Evolutionary conservation across 2,888 invertebrate genomes (phyloP).

Genomic region (Crocallis elinguaria): DNA sequence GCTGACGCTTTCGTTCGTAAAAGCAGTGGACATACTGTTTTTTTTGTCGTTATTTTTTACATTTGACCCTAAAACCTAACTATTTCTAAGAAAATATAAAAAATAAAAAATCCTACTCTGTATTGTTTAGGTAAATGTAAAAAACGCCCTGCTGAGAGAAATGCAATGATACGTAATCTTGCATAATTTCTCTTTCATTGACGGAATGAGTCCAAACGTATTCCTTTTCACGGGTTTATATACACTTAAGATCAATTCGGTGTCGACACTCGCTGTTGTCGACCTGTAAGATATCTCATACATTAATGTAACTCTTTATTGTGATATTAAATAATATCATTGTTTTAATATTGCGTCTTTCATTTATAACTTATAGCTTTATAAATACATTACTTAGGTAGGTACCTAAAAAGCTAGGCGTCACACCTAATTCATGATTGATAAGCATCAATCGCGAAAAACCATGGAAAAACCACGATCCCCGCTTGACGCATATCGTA

Average conservation of each 20-base stretch:
- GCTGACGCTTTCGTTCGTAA: no score
- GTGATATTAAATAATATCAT: conserved; percentile 44
- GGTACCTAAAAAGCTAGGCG: no score
- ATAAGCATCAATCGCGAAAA: no score
- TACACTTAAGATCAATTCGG: conserved; percentile 9
- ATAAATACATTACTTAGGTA: no score
- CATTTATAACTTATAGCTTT: neutral
- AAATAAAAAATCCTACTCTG: neutral
- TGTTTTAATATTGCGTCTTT: conserved; percentile 23
- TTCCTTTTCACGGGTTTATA: conserved; percentile 6
- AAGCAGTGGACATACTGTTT: no score
- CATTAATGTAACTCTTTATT: conserved; percentile 35
- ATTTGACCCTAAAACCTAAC: no score
- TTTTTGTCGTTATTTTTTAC: no score
- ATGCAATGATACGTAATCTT: neutral
- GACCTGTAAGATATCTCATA: conserved; percentile 17
- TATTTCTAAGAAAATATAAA: no score
- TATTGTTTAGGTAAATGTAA: conserved; percentile 1
- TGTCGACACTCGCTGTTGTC: conserved; percentile 12
- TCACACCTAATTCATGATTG: no score
- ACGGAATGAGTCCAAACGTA: neutral
- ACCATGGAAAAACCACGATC: no score
- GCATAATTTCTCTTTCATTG: neutral
- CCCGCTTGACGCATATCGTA: no score
- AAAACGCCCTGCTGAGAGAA: neutral